These are phyloP conservation scores for Hippocampus zosterae DNA, from an alignment of 2,113 vertebrate genomes.

Conservation along the genomic window DNA sequence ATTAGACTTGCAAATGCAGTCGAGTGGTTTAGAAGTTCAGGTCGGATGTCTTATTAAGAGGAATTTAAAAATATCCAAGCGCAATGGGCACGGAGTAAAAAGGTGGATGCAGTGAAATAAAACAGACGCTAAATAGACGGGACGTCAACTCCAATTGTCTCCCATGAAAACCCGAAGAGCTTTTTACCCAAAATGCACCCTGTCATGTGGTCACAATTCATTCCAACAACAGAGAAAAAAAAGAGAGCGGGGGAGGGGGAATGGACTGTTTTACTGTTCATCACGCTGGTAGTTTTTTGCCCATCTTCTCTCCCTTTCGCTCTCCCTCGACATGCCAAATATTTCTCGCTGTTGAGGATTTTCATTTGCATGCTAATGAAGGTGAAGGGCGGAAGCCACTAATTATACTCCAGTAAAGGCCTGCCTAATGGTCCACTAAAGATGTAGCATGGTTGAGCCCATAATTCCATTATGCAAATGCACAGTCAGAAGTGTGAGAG, in stretches of 20 bases:
- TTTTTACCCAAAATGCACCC: conserved; percentile 36
- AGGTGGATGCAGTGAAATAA: conserved; percentile 3
- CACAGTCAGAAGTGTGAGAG: conserved; percentile 69
- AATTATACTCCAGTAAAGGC: conserved; percentile 88
- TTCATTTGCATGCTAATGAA: conserved; percentile 96
- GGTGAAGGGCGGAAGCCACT: conserved; percentile 92
- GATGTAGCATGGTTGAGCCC: conserved; percentile 79
- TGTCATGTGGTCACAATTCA: conserved; percentile 44
- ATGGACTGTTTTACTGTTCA: conserved; percentile 64
- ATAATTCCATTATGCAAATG: conserved; percentile 96
- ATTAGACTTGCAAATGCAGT: conserved; percentile 81
- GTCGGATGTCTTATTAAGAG: conserved; percentile 47
- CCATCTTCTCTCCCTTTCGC: conserved; percentile 52
- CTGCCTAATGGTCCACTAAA: conserved; percentile 85
- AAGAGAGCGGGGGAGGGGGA: conserved; percentile 24
- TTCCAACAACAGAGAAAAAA: conserved; percentile 54
- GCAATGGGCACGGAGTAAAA: conserved; percentile 8
- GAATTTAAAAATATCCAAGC: conserved; percentile 36
- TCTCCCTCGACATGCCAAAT: conserved; percentile 73
- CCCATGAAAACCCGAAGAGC: conserved; percentile 19
- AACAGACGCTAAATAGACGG: conserved; percentile 23
- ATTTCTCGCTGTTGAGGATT: conserved; percentile 77
- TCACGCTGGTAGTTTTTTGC: conserved; percentile 67
- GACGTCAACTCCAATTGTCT: conserved; percentile 25
- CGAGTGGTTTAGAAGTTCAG: conserved; percentile 70